These are phyloP conservation scores for Macrostomum lignano DNA, from an alignment of 1,140 invertebrate species.

Conservation along the genomic window DNA sequence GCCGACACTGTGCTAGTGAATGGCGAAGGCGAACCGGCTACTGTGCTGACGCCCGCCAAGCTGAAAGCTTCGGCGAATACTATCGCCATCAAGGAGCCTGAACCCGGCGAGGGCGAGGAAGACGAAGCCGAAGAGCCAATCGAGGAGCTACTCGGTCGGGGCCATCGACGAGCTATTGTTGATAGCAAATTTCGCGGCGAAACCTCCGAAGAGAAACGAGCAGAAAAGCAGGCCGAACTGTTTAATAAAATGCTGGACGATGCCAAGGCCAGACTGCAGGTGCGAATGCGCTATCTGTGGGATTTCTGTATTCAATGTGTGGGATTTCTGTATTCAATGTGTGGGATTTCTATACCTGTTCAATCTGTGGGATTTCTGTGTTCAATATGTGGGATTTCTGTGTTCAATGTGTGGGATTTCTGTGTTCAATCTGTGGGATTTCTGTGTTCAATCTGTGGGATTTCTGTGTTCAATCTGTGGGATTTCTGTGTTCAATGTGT, in stretches of 20 bases:
- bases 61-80: neutral
- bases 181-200: conserved; percentile 61
- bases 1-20: conserved; percentile 83
- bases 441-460: no score
- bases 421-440: no score
- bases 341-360: no score
- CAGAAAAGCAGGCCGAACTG: conserved; percentile 41
- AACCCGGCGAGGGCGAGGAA: conserved; percentile 38
- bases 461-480: no score
- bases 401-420: no score
- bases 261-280: neutral
- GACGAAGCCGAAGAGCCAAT: conserved; percentile 39
- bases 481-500: no score
- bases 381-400: no score
- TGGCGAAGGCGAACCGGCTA: conserved; percentile 57
- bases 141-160: conserved; percentile 42
- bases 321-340: no score
- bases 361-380: no score
- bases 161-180: conserved; percentile 65
- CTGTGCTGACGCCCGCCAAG: conserved; percentile 41
- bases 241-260: conserved; percentile 5
- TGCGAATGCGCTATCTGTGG: no score
- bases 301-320: no score
- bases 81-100: conserved; percentile 12
- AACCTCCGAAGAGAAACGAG: conserved; percentile 79